These are phyloP conservation scores for Meteorus colon DNA, from an alignment of 2,888 invertebrate genomes.

Conservation along the genomic window DNA sequence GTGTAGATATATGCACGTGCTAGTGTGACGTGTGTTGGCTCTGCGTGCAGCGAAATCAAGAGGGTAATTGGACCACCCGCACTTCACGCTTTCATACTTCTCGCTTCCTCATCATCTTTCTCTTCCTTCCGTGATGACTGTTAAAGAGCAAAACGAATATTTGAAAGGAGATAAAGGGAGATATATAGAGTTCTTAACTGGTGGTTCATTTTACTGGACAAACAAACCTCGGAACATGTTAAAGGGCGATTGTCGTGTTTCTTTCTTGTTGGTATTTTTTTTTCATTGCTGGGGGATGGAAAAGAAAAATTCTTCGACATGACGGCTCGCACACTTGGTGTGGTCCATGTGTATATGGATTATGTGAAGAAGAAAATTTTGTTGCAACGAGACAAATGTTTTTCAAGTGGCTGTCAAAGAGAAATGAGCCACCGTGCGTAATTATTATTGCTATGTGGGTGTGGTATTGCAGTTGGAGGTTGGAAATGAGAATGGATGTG, in stretches of 20 bases:
- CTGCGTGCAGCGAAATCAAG: constrained; percentile 64
- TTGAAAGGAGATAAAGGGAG: neutral
- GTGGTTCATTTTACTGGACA: constrained; percentile 55
- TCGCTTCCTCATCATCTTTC: constrained; percentile 43
- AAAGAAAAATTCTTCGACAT: constrained; percentile 46
- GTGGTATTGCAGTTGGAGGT: neutral
- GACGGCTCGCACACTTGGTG: constrained; percentile 25
- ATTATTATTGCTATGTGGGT: constrained; percentile 6
- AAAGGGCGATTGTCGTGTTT: constrained; percentile 7
- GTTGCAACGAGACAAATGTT: constrained; percentile 13
- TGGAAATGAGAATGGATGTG: neutral
- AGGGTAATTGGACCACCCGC: constrained; percentile 74
- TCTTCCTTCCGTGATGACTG: constrained; percentile 30
- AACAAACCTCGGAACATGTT: constrained; percentile 52
- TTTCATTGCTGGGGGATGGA: neutral
- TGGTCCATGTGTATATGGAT: neutral
- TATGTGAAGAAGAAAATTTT: neutral
- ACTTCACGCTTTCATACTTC: constrained; percentile 58
- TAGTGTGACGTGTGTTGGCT: constrained; percentile 23
- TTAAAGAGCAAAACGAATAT: neutral
- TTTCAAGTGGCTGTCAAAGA: constrained; percentile 50
- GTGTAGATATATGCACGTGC: constrained; percentile 39
- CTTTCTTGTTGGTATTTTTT: no score
- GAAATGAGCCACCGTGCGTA: constrained; percentile 49
- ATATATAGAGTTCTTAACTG: neutral